A percentile compares a stretch with the other conserved stretches of the same genome.
These are phyloP conservation scores for Aphaenogaster rudis DNA, from an alignment of 1,140 invertebrate genomes.

Conservation along the genomic window DNA sequence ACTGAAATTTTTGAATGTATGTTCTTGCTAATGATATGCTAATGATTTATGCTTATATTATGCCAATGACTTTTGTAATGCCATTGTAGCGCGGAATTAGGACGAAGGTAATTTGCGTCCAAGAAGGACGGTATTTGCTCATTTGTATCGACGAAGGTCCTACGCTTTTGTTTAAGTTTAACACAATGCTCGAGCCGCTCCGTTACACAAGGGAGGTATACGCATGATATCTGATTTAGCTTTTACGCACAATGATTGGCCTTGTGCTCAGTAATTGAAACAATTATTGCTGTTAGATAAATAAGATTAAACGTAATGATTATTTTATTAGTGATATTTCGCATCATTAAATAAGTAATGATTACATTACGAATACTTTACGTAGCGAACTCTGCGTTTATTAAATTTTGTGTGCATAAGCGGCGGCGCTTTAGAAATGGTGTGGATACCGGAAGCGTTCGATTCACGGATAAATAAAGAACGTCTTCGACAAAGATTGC, in stretches of 20 bases:
- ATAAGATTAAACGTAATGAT: slow-evolving; percentile 43
- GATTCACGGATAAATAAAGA: slow-evolving; percentile 48
- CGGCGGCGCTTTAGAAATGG: background rate
- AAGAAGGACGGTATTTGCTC: slow-evolving; percentile 58
- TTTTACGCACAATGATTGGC: slow-evolving; percentile 55
- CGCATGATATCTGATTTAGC: slow-evolving; percentile 32
- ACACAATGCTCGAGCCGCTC: slow-evolving; percentile 48
- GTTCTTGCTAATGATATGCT: background rate
- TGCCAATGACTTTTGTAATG: slow-evolving; percentile 21
- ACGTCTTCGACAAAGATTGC: slow-evolving; percentile 54
- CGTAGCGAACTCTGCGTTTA: background rate
- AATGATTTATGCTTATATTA: background rate
- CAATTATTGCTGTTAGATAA: slow-evolving; percentile 51
- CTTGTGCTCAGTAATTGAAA: slow-evolving; percentile 44
- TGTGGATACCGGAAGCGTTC: slow-evolving; percentile 29
- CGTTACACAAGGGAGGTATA: slow-evolving; percentile 33
- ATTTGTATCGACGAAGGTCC: slow-evolving; percentile 70
- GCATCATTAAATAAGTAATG: background rate
- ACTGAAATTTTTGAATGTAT: background rate
- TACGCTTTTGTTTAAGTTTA: slow-evolving; percentile 66
- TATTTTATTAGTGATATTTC: background rate
- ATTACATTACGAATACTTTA: background rate
- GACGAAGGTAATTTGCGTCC: slow-evolving; percentile 65
- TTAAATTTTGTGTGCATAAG: background rate
- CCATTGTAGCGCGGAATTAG: slow-evolving; percentile 51